Percentiles rank a stretch among this genome's conserved stretches.
These are phyloP conservation scores for Antigone vipio DNA, from an alignment of 2,113 vertebrate species.

Conservation along the genomic window DNA sequence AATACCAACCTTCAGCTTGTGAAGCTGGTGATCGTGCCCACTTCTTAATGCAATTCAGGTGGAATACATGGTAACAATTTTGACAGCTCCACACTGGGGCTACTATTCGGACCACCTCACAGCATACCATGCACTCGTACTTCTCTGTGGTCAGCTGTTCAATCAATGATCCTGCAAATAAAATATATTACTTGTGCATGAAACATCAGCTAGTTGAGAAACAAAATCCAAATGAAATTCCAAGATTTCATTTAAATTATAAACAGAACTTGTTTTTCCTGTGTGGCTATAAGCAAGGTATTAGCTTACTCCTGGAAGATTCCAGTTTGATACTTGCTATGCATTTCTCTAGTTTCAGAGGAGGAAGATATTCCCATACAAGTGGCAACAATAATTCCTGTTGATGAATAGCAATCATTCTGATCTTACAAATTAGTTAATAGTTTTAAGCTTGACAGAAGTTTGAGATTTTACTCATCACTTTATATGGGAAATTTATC, in stretches of 20 bases:
- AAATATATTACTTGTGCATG: not conserved
- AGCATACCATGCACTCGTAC: constrained; percentile 99
- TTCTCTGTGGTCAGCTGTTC: constrained; percentile 96
- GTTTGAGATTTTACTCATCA: not conserved
- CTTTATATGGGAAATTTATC: not conserved
- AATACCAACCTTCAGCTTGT: constrained; percentile 87
- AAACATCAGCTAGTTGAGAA: not conserved
- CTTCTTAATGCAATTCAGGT: constrained; percentile 96
- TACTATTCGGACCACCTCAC: constrained; percentile 87
- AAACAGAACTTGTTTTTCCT: not conserved
- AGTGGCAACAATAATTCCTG: not conserved
- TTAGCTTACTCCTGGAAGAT: not conserved
- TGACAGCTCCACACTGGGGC: constrained; percentile 96
- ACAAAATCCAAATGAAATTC: not conserved
- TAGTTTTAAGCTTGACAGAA: not conserved
- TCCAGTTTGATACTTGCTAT: not conserved
- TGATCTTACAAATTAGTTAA: not conserved
- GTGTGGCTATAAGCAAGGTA: not conserved
- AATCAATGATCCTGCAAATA: constrained; percentile 86
- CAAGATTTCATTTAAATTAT: not conserved
- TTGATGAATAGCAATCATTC: not conserved
- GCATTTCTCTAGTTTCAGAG: not conserved
- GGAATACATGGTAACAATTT: constrained; percentile 96
- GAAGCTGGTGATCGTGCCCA: constrained; percentile 96
- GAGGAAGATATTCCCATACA: not conserved